These are phyloP conservation scores for Poeciliopsis presidionis DNA, from an alignment of 2,797 vertebrate species.

Conservation along the genomic window DNA sequence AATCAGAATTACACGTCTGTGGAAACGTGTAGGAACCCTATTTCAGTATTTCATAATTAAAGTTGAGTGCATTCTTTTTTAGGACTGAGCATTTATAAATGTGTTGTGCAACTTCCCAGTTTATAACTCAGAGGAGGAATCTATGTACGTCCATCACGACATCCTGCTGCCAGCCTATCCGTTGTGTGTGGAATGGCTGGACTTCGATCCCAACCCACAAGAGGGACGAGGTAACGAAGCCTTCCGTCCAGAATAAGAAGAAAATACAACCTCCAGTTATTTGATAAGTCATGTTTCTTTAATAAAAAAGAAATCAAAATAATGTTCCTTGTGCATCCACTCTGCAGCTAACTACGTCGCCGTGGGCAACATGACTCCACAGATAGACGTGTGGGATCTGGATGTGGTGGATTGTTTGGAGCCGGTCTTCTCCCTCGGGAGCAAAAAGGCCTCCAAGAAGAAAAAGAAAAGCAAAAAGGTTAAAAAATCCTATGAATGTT, in stretches of 20 bases:
- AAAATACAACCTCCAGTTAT: not conserved
- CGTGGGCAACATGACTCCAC: constrained; percentile 96
- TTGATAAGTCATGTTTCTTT: not conserved
- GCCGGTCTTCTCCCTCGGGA: constrained; percentile 92
- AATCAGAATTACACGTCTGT: not conserved
- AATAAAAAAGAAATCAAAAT: accelerated
- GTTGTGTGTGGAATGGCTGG: constrained; percentile 92
- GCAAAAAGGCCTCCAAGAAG: constrained; percentile 87
- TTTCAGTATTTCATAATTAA: not conserved
- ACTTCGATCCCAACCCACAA: constrained; percentile 94
- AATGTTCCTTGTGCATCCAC: not conserved
- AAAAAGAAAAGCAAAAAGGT: constrained; percentile 94
- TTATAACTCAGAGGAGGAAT: constrained; percentile 93
- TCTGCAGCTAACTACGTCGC: constrained; percentile 89
- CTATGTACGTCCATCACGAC: constrained; percentile 94
- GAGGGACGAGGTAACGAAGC: constrained; percentile 81
- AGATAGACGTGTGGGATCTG: constrained; percentile 97
- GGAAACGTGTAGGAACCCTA: not conserved
- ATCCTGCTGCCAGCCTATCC: constrained; percentile 95
- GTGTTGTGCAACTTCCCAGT: constrained; percentile 77
- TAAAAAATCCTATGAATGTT: not conserved
- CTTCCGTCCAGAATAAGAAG: not conserved
- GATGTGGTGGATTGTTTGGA: constrained; percentile 96
- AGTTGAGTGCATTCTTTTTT: not conserved
- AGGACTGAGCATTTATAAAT: not conserved